Conservation (phyloP, 2,797 vertebrate species). For the Enteromius thamalakanensis region DNA sequence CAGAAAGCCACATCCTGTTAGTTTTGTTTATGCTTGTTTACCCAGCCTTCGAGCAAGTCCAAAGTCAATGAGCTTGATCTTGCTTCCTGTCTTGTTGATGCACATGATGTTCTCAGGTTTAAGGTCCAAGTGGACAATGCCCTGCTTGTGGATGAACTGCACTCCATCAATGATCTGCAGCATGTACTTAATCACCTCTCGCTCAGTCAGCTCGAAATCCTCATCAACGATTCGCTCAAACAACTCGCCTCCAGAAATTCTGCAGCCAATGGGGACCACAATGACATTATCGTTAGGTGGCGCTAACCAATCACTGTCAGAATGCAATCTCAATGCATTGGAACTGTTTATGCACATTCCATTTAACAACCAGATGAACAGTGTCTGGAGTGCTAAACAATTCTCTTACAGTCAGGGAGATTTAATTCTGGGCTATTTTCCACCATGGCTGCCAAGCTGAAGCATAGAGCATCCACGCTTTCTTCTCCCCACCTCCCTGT, state of each 20-base stretch:
- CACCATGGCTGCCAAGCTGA: slow-evolving; percentile 63
- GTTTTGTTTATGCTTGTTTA: slow-evolving; percentile 64
- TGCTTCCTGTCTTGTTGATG: slow-evolving; percentile 95
- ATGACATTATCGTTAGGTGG: neutral
- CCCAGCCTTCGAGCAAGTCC: slow-evolving; percentile 93
- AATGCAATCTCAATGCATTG: slow-evolving; percentile 6
- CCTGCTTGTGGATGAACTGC: slow-evolving; percentile 94
- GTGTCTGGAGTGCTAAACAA: slow-evolving; percentile 56
- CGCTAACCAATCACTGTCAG: neutral
- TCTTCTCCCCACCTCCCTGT: slow-evolving; percentile 48
- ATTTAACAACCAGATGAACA: slow-evolving; percentile 47
- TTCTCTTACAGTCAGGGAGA: slow-evolving; percentile 53
- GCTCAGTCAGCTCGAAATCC: slow-evolving; percentile 96
- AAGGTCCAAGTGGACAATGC: slow-evolving; percentile 95
- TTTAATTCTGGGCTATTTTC: slow-evolving; percentile 62
- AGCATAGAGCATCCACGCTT: slow-evolving; percentile 42
- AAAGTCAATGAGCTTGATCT: slow-evolving; percentile 98
- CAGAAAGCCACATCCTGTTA: neutral
- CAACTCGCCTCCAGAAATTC: slow-evolving; percentile 95
- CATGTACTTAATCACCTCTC: slow-evolving; percentile 98
- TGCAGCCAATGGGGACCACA: slow-evolving; percentile 58
- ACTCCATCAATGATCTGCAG: slow-evolving; percentile 95
- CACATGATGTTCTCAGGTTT: slow-evolving; percentile 99
- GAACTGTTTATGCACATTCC: slow-evolving; percentile 54
- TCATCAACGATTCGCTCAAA: slow-evolving; percentile 98